Conservation (phyloP, 2,888 invertebrate genomes). For the Drosophila maculinotata region DNA sequence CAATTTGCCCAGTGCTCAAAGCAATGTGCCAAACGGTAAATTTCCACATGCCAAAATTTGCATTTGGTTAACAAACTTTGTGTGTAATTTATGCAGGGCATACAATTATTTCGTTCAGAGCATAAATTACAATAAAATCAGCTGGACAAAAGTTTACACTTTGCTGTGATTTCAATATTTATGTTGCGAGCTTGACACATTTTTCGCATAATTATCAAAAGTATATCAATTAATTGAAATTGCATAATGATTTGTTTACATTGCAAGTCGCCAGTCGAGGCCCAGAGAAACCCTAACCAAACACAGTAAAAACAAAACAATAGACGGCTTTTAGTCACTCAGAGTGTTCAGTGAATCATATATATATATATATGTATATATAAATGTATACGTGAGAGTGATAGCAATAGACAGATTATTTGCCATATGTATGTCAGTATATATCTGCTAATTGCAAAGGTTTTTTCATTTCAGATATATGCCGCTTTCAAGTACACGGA, state of each 20-base stretch:
- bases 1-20: slow-evolving; percentile 26
- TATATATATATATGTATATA: slow-evolving; percentile 7
- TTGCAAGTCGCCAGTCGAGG: background rate
- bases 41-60: slow-evolving; percentile 15
- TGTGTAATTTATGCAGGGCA: slow-evolving; percentile 47
- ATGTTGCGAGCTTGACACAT: background rate
- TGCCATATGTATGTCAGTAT: background rate
- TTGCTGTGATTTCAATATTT: background rate
- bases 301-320: slow-evolving; percentile 11
- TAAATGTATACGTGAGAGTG: slow-evolving; percentile 24
- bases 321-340: slow-evolving; percentile 40
- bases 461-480: slow-evolving; percentile 35
- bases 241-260: slow-evolving; percentile 28
- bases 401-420: slow-evolving; percentile 25
- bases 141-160: background rate
- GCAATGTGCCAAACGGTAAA: background rate
- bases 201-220: background rate
- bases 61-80: slow-evolving; percentile 22
- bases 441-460: slow-evolving; percentile 51
- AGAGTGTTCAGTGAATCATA: slow-evolving; percentile 58
- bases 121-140: slow-evolving; percentile 46
- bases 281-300: background rate
- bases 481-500: slow-evolving; percentile 35
- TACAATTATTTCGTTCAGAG: slow-evolving; percentile 34
- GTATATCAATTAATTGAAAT: slow-evolving; percentile 3